Evolutionary conservation across 2,113 vertebrate genomes (phyloP), one percentile per base, ranked within the genome.

Genomic region (Scatophagus argus): DNA sequence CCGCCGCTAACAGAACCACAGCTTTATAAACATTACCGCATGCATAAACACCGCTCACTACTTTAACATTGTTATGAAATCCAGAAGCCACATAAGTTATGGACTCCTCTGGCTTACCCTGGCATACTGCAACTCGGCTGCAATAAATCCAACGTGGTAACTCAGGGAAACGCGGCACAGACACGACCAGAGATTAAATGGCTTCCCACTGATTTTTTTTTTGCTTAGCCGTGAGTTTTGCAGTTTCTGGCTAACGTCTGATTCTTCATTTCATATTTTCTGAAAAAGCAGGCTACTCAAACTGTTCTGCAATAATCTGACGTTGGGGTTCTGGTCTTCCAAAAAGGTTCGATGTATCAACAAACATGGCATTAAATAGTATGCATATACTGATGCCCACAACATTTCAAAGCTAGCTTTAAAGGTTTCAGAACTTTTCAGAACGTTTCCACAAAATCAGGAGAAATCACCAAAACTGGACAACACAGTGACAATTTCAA

Each of bases 51-150:
- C 41, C 2, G 23, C 49, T 82, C 14, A 1, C 44, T 71, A 41
- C 54, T 77, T 66, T 36, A 74, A 58, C 73, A 52, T 29, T 79
- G 68, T 82, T 67, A 66, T 87, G 70, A 81, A 59, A 87, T 71
- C 55, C 73, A 80, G 73, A 62, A 58, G 64, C 74, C 79, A 63
- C 68, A 81, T 16, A 47, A 46, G 17, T 56, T 77, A 80, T 21
- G 52, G 32, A 59, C 56, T 72, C 54, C 47, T 54, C 39, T 5
- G 32, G 49, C 63, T 59, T 27, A n/a, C 25, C 0, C 46, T 8
- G 25, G n/a, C 49, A 9, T 32, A 49, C 55, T 19, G 43, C 3
- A 34, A 49, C 67, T 34, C 14, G 1, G 63, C 21, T 32, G 49
- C 31, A 39, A 14, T 12, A 58, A 51, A 39, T 21, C 11, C 52